Evolutionary conservation across 2,888 invertebrate genomes (phyloP).

Genomic region (Noctua janthina): DNA sequence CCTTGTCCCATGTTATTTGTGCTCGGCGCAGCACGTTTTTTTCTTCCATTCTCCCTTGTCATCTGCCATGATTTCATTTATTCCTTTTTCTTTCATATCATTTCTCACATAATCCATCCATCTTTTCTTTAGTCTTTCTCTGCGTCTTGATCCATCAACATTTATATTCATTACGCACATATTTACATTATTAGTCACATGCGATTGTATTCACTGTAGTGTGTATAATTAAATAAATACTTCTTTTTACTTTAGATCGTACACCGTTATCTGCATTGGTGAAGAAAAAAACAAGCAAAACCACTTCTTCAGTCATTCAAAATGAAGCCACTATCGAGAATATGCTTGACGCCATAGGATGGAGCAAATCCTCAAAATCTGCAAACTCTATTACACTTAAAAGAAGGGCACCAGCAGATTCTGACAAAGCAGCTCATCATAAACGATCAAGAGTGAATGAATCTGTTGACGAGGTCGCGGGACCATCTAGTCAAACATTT

Average conservation of each 20-base stretch:
- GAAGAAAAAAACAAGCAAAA: not conserved
- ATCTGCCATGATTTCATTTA: too few species aligned
- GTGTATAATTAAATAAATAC: not conserved
- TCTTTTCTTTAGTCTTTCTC: too few species aligned
- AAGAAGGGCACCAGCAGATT: not conserved
- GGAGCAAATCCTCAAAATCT: not conserved
- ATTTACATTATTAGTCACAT: too few species aligned
- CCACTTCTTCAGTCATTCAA: not conserved
- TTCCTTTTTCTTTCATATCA: too few species aligned
- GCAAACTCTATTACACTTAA: not conserved
- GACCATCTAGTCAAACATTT: not conserved
- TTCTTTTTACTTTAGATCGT: not conserved
- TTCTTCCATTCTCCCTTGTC: too few species aligned
- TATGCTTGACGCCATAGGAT: not conserved
- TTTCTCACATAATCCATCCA: too few species aligned
- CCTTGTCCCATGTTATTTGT: too few species aligned
- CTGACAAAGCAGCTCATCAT: not conserved
- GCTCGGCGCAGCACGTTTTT: too few species aligned
- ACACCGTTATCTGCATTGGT: not conserved
- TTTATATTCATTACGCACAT: too few species aligned
- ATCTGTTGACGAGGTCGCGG: not conserved
- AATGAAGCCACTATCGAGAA: not conserved
- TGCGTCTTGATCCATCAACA: too few species aligned
- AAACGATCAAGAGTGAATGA: not conserved
- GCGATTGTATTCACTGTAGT: too few species aligned